Evolutionary conservation across 2,113 vertebrate species (phyloP).

Genomic region (Heteronetta atricapilla): DNA sequence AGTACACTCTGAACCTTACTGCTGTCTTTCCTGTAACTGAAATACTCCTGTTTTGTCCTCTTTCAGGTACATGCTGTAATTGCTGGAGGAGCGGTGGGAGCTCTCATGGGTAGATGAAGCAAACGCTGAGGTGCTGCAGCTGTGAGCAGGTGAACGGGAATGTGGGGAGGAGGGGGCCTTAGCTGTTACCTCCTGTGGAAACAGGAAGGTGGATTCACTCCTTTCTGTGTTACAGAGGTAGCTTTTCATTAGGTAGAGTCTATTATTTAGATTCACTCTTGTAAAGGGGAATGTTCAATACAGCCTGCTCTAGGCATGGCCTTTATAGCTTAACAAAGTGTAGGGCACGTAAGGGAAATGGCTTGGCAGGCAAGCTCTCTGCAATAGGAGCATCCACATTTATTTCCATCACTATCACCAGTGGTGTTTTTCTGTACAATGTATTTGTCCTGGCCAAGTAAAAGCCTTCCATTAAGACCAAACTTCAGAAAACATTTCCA

Average conservation of each 20-base stretch:
- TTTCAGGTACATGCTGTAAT: neutral
- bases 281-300: neutral
- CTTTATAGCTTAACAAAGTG: neutral
- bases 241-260: neutral
- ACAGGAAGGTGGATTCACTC: neutral
- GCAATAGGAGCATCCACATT: neutral
- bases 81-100: neutral
- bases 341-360: neutral
- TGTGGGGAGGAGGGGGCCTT: neutral
- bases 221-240: neutral
- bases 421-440: neutral
- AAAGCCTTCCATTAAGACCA: neutral
- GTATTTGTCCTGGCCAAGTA: neutral
- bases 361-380: neutral
- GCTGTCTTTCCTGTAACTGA: neutral
- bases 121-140: rapidly evolving
- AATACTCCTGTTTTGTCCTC: neutral
- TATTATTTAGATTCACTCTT: neutral
- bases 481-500: neutral
- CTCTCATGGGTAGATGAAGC: rapidly evolving
- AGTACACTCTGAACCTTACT: neutral
- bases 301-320: neutral
- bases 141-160: rapidly evolving
- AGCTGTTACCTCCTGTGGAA: neutral
- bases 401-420: rapidly evolving